phyloP scores from a whole-genome alignment of 2,888 invertebrate genomes.

The Cerceris ruficornis region DNA sequence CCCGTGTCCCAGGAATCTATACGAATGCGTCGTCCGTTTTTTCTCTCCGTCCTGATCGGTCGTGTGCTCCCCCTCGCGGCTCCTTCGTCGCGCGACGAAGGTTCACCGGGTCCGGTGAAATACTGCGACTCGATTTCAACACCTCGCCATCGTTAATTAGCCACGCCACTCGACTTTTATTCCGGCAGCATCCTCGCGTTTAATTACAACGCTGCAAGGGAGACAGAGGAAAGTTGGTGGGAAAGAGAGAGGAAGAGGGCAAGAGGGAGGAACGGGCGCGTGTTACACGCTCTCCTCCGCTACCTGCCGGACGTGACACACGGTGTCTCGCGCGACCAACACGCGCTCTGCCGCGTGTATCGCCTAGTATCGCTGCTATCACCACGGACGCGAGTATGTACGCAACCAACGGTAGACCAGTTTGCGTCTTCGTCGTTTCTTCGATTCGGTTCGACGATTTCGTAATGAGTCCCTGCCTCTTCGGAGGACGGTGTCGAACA shows the following conservation, averaged over 20 bases:
- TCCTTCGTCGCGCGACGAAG: conserved; percentile 42
- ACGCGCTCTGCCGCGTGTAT: conserved; percentile 51
- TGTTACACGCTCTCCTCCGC: conserved; percentile 45
- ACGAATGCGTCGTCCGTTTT: conserved; percentile 46
- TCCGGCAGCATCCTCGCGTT: conserved; percentile 60
- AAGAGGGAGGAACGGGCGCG: conserved; percentile 30
- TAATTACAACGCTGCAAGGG: conserved; percentile 57
- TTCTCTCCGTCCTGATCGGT: conserved; percentile 25
- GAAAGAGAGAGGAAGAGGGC: conserved; percentile 23
- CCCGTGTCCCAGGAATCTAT: conserved; percentile 72
- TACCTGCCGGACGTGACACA: conserved; percentile 68
- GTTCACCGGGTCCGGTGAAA: conserved; percentile 68
- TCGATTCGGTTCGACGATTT: conserved; percentile 46
- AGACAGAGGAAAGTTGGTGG: conserved; percentile 4
- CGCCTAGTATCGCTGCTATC: conserved; percentile 56
- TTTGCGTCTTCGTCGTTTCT: conserved; percentile 26
- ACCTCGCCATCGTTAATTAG: conserved; percentile 78
- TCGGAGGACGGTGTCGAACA: neutral
- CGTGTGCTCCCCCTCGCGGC: conserved; percentile 31
- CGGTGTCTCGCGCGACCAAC: conserved; percentile 56
- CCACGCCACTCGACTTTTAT: conserved; percentile 65
- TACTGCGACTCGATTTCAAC: conserved; percentile 79
- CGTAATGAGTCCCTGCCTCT: conserved; percentile 54
- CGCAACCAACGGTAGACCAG: conserved; percentile 27
- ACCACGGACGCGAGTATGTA: conserved; percentile 25